Evolutionary conservation across 1,140 invertebrate genomes (phyloP).

Genomic region (Solenopsis invicta): DNA sequence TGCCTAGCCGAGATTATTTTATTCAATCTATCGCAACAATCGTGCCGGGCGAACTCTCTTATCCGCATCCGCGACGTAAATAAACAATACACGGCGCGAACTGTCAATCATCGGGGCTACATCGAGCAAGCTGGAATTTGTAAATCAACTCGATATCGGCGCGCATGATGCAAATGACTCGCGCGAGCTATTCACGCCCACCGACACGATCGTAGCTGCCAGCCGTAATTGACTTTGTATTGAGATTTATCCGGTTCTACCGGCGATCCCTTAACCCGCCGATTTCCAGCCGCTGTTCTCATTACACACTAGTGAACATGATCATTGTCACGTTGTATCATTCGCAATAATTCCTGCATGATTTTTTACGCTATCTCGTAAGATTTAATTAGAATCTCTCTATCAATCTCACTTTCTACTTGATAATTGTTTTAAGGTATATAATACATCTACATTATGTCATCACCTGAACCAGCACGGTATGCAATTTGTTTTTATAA

Average conservation of each 20-base stretch:
- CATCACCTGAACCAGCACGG: background rate
- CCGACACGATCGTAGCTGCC: slow-evolving; percentile 69
- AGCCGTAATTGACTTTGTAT: slow-evolving; percentile 76
- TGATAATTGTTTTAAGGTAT: background rate
- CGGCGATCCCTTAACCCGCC: slow-evolving; percentile 62
- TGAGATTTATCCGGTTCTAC: slow-evolving; percentile 72
- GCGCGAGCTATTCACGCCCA: slow-evolving; percentile 73
- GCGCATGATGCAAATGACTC: slow-evolving; percentile 69
- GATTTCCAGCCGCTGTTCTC: slow-evolving; percentile 56
- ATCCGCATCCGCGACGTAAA: slow-evolving; percentile 27
- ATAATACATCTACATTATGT: background rate
- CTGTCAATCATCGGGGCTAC: slow-evolving; percentile 51
- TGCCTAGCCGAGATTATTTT: background rate
- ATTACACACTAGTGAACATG: slow-evolving; percentile 40
- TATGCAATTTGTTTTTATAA: background rate
- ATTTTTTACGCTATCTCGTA: background rate
- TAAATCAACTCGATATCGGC: slow-evolving; percentile 67
- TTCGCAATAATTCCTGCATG: slow-evolving; percentile 17
- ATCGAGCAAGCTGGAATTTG: slow-evolving; percentile 68
- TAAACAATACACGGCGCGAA: slow-evolving; percentile 33
- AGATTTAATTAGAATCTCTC: slow-evolving; percentile 11
- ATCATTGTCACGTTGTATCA: slow-evolving; percentile 27
- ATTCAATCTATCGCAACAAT: slow-evolving; percentile 15
- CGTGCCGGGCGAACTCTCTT: slow-evolving; percentile 3
- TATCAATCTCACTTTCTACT: background rate